Evolutionary conservation across 1,140 invertebrate species (phyloP).

Genomic region (Kradibia gibbosae): DNA sequence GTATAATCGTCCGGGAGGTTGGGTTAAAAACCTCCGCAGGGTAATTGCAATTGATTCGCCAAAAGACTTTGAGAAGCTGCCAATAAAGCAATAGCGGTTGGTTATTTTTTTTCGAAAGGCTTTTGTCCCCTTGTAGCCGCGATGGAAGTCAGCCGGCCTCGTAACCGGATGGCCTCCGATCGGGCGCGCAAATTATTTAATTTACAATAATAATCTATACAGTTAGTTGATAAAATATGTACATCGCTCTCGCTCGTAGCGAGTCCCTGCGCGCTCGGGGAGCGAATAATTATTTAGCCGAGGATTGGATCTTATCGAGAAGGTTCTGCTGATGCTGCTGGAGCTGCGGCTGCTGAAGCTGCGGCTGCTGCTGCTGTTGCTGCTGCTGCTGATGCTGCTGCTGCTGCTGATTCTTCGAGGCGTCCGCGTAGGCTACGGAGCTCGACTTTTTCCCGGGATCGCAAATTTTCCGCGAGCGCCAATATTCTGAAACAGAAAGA

Average conservation of each 20-base stretch:
- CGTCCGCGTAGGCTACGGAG: slow-evolving; percentile 51
- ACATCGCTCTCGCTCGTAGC: too few species aligned
- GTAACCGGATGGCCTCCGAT: too few species aligned
- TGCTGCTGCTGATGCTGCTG: neutral
- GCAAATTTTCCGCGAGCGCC: slow-evolving; percentile 63
- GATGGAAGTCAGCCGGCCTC: neutral
- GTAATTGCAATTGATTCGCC: neutral
- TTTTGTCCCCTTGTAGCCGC: neutral
- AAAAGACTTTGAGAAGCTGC: neutral
- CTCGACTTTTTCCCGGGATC: slow-evolving; percentile 62
- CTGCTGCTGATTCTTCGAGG: slow-evolving; percentile 28
- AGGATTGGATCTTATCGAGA: slow-evolving; percentile 17
- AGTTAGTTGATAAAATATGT: neutral
- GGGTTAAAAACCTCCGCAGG: neutral
- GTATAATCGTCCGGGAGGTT: neutral
- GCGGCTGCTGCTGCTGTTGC: neutral
- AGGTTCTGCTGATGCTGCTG: slow-evolving; percentile 25
- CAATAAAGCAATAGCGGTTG: neutral
- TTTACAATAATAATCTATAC: neutral
- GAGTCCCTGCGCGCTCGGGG: too few species aligned
- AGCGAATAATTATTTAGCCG: slow-evolving; percentile 18
- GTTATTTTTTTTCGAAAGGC: neutral
- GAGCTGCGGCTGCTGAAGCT: neutral
- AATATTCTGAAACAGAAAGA: slow-evolving; percentile 66
- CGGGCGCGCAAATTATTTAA: neutral